Evolutionary conservation across 2,797 vertebrate genomes (phyloP), one percentile per base, ranked within the genome.

Genomic region (Clarias pachynema): DNA sequence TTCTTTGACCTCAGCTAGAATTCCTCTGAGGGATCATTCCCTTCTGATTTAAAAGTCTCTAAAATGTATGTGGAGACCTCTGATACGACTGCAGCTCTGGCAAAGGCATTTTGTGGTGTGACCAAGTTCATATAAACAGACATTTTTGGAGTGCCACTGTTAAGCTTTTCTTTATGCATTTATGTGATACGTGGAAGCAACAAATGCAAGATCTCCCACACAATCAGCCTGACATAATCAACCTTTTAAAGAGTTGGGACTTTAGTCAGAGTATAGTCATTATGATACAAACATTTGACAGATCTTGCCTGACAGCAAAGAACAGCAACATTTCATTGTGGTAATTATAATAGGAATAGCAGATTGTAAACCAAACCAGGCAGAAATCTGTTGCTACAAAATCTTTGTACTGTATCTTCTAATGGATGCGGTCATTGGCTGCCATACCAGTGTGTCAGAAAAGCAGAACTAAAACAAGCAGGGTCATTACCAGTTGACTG

Each of bases 141-240:
- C 49, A 53, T 53, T 49, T 49, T 14, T 53, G 49, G 49, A 14
- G 49, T 53, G 49, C 12, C 49, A 53, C 49, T 53, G 12, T 53
- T 14, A 53, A 53, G 49, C 49, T 53, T 53, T 53, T 53, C 49
- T 53, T 53, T 14, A 86, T 93, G 91, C 92, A 94, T 95, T 93
- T 80, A 63, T 94, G 82, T 85, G 88, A 91, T 91, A 94, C 88
- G 66, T 89, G 86, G 70, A 49, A 85, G 75, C 91, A 94, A 91
- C 94, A 95, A 94, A 94, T 95, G 94, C 86, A 87, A 90, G 84
- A 24, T 86, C 85, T 84, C 37, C 79, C 75, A 85, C 83, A 90
- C 86, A 86, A 44, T 87, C 91, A 85, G 87, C 80, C 79, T 73
- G 53, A 86, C 91, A 92, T 91, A 85, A 49, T 49, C 92, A 89